Percentiles rank a stretch among this genome's conserved stretches.
Evolutionary conservation across 2,888 invertebrate species (phyloP).

Genomic region (Salpingus planirostris): DNA sequence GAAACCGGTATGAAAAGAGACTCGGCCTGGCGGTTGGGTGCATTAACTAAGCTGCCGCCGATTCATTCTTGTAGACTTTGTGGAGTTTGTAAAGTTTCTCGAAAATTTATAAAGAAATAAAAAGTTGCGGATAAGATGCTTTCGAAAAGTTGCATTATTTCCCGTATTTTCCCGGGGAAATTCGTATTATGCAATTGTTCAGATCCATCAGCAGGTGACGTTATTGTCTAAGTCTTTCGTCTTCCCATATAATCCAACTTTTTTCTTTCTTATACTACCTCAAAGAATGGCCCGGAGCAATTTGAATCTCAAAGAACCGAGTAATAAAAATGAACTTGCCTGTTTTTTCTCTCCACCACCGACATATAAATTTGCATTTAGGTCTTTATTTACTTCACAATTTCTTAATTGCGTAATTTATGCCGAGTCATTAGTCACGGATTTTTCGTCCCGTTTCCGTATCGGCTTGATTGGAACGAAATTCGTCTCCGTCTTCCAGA

Average conservation of each 20-base stretch:
- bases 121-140: slow-evolving; percentile 3
- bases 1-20: too few species aligned
- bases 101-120: slow-evolving; percentile 1
- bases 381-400: slow-evolving; percentile 9
- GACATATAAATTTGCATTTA: slow-evolving; percentile 13
- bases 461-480: neutral
- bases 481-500: too few species aligned
- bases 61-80: too few species aligned
- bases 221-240: slow-evolving; percentile 15
- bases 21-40: too few species aligned
- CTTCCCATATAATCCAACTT: slow-evolving; percentile 10
- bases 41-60: too few species aligned
- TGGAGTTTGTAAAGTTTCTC: too few species aligned
- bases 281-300: slow-evolving; percentile 14
- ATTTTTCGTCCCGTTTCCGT: slow-evolving; percentile 2
- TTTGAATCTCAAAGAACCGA: slow-evolving; percentile 16
- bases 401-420: slow-evolving; percentile 11
- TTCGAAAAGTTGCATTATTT: slow-evolving; percentile 10
- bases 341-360: slow-evolving; percentile 5
- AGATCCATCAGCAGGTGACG: slow-evolving; percentile 13
- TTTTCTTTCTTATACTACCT: slow-evolving; percentile 10
- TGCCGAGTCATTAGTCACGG: slow-evolving; percentile 6
- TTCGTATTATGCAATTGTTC: slow-evolving; percentile 14
- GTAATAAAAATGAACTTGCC: slow-evolving; percentile 15
- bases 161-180: slow-evolving; percentile 5